These are phyloP conservation scores for pig (Sus scrofa) DNA, from an alignment of 2,113 vertebrate species.

Conservation along the genomic window DNA sequence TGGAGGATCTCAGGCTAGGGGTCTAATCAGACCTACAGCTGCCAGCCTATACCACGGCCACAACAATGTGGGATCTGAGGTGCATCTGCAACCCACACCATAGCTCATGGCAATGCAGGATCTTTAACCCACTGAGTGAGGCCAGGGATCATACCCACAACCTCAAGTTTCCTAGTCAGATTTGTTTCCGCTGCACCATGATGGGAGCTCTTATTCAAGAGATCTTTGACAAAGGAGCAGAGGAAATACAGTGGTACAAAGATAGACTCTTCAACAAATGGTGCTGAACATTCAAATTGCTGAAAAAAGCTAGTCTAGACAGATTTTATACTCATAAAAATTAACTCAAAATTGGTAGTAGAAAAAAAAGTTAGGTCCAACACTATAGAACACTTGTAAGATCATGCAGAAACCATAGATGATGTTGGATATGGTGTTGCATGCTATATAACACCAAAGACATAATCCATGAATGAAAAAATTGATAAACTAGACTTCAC, in stretches of 20 bases:
- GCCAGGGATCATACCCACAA: no score
- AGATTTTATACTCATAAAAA: not conserved
- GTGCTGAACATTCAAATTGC: not conserved
- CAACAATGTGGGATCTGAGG: no score
- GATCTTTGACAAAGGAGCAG: not conserved
- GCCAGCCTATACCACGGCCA: no score
- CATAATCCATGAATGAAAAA: not conserved
- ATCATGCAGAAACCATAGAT: not conserved
- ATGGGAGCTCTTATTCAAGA: not conserved
- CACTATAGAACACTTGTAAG: not conserved
- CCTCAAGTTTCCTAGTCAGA: no score
- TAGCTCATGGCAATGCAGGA: no score
- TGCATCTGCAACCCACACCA: no score
- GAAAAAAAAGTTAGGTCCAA: not conserved
- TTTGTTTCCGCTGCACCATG: no score
- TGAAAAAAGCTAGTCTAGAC: not conserved
- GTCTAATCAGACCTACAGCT: no score
- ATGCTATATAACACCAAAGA: not conserved
- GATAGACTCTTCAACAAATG: not conserved
- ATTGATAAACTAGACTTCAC: not conserved
- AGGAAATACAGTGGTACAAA: not conserved
- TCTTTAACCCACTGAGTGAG: no score
- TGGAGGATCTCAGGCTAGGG: no score
- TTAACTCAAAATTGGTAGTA: not conserved
- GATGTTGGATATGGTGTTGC: not conserved